Evolutionary conservation across 2,888 invertebrate species (phyloP).

Genomic region (Tiliacea aurago): DNA sequence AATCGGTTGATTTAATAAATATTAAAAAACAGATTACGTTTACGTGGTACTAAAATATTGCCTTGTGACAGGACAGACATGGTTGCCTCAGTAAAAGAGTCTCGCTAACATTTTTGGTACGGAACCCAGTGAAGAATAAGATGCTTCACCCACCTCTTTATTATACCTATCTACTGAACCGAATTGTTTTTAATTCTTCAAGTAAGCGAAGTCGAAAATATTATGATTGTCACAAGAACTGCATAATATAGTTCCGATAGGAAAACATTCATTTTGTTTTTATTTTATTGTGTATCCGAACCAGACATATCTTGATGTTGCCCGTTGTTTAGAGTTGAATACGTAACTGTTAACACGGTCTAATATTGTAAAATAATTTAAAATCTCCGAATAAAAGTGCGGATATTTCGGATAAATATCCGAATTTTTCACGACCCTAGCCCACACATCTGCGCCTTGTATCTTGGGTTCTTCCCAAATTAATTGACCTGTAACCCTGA

Average conservation of each 20-base stretch:
- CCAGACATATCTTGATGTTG: too few relatives aligned
- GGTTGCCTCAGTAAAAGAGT: too few relatives aligned
- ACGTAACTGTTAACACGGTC: not conserved
- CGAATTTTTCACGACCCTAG: not conserved
- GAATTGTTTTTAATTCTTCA: conserved; percentile 3
- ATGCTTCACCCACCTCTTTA: not conserved
- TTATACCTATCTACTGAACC: too few relatives aligned
- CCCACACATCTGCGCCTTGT: conserved; percentile 11
- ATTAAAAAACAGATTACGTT: not conserved
- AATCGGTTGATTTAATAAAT: not conserved
- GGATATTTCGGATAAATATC: too few relatives aligned
- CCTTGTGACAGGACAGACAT: not conserved
- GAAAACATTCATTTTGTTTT: conserved; percentile 30
- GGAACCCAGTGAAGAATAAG: not conserved
- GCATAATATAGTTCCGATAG: conserved; percentile 2
- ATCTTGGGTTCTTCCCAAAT: conserved; percentile 46
- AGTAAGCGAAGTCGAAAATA: conserved; percentile 7
- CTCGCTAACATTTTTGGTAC: not conserved
- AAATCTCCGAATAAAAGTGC: too few relatives aligned
- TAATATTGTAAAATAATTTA: too few relatives aligned
- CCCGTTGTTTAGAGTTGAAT: conserved; percentile 13
- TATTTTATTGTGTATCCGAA: not conserved
- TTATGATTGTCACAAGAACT: conserved; percentile 15
- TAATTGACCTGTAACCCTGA: conserved; percentile 63
- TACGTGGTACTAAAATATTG: not conserved